Conservation (phyloP, 30 jellyfish, hydroid and myxozoan genomes). For the Cassiopea xamachana region DNA sequence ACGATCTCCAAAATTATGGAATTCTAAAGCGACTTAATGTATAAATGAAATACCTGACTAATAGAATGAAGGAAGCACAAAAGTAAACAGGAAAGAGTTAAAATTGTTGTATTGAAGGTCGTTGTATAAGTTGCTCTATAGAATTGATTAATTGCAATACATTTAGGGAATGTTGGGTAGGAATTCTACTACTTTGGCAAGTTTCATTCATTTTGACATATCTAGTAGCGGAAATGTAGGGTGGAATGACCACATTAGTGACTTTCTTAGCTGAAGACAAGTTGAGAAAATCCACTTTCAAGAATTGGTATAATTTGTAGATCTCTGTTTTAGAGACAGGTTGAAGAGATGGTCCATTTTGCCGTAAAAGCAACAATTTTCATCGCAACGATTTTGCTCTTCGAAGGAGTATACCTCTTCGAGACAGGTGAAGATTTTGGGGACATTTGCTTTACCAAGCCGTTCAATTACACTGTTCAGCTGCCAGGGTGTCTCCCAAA, state of each 20-base stretch:
- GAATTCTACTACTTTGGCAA: no score
- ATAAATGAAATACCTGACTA: neutral
- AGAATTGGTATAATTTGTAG: neutral
- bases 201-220: no score
- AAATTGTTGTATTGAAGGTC: no score
- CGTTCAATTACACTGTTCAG: slow-evolving; percentile 55
- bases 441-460: slow-evolving; percentile 54
- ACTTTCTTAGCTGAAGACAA: no score
- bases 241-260: no score
- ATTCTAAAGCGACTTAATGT: neutral
- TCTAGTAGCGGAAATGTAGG: no score
- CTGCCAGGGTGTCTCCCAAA: slow-evolving; percentile 53
- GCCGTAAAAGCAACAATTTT: neutral
- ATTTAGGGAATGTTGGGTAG: no score
- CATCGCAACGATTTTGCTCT: neutral
- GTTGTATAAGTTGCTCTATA: no score
- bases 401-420: neutral
- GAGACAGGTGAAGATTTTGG: neutral
- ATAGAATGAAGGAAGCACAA: neutral
- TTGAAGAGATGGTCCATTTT: neutral
- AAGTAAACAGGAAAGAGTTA: neutral
- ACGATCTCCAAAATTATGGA: neutral
- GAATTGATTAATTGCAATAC: no score
- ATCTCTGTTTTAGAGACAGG: neutral
- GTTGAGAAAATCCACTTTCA: no score